These are phyloP conservation scores for Cepaea nemoralis DNA, from an alignment of 1,140 invertebrate genomes.

Conservation along the genomic window DNA sequence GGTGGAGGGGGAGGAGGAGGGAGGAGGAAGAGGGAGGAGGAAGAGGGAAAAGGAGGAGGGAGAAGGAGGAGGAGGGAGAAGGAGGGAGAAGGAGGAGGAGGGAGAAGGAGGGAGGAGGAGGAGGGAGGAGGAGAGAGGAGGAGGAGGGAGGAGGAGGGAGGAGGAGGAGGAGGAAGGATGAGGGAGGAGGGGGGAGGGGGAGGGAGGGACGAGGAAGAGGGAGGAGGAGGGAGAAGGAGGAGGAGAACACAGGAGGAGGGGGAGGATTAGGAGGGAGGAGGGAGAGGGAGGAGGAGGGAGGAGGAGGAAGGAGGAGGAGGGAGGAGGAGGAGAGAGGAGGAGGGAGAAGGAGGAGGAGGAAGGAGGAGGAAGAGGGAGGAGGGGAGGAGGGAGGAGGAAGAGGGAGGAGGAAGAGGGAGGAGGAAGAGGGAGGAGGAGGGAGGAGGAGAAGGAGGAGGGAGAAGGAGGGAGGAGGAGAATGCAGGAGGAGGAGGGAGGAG, in stretches of 20 bases:
- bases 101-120: background rate
- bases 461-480: no score
- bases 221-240: background rate
- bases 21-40: background rate
- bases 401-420: background rate
- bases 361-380: background rate
- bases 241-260: no score
- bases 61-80: background rate
- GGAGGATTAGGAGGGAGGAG: no score
- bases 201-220: no score
- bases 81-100: background rate
- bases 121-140: background rate
- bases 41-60: no score
- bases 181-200: no score
- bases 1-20: conserved; percentile 1
- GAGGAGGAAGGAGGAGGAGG: no score
- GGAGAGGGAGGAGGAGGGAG: background rate
- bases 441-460: background rate
- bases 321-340: no score
- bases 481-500: no score
- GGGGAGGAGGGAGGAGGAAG: background rate
- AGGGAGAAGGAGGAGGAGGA: no score
- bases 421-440: background rate
- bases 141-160: background rate
- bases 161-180: no score